phyloP scores from a whole-genome alignment of 1,140 invertebrate species.

The Caenorhabditis inopinata region DNA sequence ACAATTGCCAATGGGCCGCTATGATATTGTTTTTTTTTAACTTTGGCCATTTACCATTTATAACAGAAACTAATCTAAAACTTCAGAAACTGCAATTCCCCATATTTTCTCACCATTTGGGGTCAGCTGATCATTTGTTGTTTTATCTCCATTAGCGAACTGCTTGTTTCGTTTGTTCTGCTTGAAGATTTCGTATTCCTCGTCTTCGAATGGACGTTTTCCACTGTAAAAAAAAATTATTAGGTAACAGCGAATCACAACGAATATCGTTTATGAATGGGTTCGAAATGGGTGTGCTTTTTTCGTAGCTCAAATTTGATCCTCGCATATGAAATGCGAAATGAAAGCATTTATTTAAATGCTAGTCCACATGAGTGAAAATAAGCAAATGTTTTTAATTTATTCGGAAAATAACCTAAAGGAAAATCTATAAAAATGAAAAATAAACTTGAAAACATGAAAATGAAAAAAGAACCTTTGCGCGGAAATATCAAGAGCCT shows the following conservation, averaged over 20 bases:
- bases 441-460: neutral
- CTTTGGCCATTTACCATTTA: no score
- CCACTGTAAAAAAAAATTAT: slow-evolving; percentile 1
- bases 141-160: slow-evolving; percentile 25
- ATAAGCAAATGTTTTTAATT: neutral
- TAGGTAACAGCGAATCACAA: neutral
- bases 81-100: neutral
- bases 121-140: slow-evolving; percentile 31
- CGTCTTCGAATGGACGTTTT: slow-evolving; percentile 34
- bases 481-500: neutral
- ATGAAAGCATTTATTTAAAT: no score
- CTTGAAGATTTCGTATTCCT: slow-evolving; percentile 31
- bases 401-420: neutral
- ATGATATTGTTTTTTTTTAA: no score
- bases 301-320: no score
- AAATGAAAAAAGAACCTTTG: slow-evolving; percentile 1
- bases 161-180: slow-evolving; percentile 26
- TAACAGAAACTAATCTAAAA: neutral
- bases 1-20: no score
- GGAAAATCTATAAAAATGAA: neutral
- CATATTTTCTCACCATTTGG: neutral
- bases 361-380: no score
- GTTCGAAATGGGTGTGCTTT: no score
- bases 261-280: no score
- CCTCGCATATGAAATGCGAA: no score